A percentile compares a stretch with the other conserved stretches of the same genome.
These are phyloP conservation scores for Mystacornis crossleyi DNA, from an alignment of 2,113 vertebrate genomes.

Conservation along the genomic window DNA sequence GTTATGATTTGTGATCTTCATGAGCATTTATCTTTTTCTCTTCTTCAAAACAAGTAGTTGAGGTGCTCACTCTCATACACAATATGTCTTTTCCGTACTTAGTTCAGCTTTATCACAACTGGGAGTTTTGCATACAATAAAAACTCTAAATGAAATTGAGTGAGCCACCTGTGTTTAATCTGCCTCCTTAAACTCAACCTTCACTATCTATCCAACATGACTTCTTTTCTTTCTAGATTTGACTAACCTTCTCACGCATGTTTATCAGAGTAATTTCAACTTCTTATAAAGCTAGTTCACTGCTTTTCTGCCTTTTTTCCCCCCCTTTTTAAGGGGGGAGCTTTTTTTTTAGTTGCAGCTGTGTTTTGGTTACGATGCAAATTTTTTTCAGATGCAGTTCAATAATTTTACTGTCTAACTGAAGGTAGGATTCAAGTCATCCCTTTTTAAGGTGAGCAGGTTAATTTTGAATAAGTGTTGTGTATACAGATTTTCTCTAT, in stretches of 20 bases:
- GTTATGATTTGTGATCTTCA: neutral
- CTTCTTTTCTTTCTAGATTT: neutral
- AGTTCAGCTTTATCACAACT: neutral
- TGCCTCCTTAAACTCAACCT: neutral
- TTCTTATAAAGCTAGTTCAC: neutral
- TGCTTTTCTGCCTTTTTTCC: neutral
- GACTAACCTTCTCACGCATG: neutral
- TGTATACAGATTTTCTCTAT: neutral
- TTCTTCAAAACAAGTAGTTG: neutral
- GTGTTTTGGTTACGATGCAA: neutral
- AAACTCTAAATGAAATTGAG: neutral
- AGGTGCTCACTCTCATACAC: neutral
- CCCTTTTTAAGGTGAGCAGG: neutral
- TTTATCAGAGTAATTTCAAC: neutral
- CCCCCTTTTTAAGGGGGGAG: accelerated
- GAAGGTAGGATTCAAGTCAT: neutral
- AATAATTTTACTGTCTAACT: neutral
- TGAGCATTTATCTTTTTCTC: neutral
- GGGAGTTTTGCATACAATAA: neutral
- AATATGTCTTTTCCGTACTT: neutral
- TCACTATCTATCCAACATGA: neutral
- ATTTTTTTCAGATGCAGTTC: neutral
- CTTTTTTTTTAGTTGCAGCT: neutral
- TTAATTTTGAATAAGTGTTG: neutral
- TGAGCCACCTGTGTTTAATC: neutral